A percentile compares a stretch with the other conserved stretches of the same genome.
Conservation (phyloP, 2,113 vertebrate genomes). For the Recurvirostra avosetta region DNA sequence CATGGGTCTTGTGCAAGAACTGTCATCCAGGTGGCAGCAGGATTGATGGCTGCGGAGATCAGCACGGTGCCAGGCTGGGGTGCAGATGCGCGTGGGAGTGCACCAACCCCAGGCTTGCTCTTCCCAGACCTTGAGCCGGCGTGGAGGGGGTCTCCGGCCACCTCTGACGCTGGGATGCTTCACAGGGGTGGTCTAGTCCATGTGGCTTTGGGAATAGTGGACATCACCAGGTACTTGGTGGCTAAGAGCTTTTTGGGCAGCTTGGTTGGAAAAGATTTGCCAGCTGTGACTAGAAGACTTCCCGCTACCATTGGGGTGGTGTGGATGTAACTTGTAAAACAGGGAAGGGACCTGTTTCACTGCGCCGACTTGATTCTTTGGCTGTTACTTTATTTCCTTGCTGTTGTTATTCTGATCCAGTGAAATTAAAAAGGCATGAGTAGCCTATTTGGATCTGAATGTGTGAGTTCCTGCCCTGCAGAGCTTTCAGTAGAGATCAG, state of each 20-base stretch:
- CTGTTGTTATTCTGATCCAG: slow-evolving; percentile 22
- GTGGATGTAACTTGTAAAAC: not conserved
- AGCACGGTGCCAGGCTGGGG: not conserved
- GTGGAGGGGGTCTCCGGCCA: not conserved
- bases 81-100: not conserved
- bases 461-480: slow-evolving; percentile 54
- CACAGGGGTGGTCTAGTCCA: not conserved
- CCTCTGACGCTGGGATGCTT: not conserved
- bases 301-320: not conserved
- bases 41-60: not conserved
- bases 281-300: not conserved
- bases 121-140: not conserved
- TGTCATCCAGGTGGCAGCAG: slow-evolving; percentile 38
- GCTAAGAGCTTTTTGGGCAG: not conserved
- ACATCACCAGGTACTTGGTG: not conserved
- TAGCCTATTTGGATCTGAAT: slow-evolving; percentile 47
- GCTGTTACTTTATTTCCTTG: slow-evolving; percentile 41
- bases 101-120: not conserved
- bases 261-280: not conserved
- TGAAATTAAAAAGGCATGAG: slow-evolving; percentile 68
- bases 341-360: slow-evolving; percentile 1
- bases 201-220: fast-evolving
- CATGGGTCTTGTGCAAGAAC: slow-evolving; percentile 28
- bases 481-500: slow-evolving; percentile 60
- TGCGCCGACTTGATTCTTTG: not conserved